A percentile compares a stretch with the other conserved stretches of the same genome.
Evolutionary conservation across 2,797 vertebrate species (phyloP).

Genomic region (Pseudochirops cupreus): DNA sequence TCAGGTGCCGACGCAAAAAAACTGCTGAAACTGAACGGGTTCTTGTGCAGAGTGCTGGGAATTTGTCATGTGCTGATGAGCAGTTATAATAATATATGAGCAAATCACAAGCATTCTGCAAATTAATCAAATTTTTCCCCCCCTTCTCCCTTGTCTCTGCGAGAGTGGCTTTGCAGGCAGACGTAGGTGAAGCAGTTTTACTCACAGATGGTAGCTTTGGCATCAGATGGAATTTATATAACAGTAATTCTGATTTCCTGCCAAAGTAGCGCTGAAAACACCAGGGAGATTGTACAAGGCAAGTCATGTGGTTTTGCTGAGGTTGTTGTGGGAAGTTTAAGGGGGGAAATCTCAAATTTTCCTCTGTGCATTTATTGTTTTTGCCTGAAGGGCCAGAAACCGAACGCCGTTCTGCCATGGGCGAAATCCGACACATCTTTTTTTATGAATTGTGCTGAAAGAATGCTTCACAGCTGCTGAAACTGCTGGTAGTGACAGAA

Average conservation of each 20-base stretch:
- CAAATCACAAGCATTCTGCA: slow-evolving; percentile 95
- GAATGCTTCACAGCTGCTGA: slow-evolving; percentile 85
- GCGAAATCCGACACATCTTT: slow-evolving; percentile 86
- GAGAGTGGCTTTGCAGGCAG: slow-evolving; percentile 91
- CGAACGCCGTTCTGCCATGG: slow-evolving; percentile 85
- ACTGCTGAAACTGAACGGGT: slow-evolving; percentile 93
- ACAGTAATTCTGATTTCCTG: slow-evolving; percentile 93
- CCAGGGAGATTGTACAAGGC: slow-evolving; percentile 89
- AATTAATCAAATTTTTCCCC: slow-evolving; percentile 92
- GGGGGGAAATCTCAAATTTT: slow-evolving; percentile 86
- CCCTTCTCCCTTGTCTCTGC: slow-evolving; percentile 87
- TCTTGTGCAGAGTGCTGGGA: slow-evolving; percentile 89
- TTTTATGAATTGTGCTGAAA: slow-evolving; percentile 84
- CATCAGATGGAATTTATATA: slow-evolving; percentile 96
- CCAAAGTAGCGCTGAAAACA: slow-evolving; percentile 91
- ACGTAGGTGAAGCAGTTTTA: slow-evolving; percentile 91
- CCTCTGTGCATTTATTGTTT: slow-evolving; percentile 86
- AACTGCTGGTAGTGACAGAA: slow-evolving; percentile 83
- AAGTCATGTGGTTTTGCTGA: slow-evolving; percentile 89
- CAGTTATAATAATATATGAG: slow-evolving; percentile 96
- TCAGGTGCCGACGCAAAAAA: slow-evolving; percentile 92
- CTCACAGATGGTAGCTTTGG: slow-evolving; percentile 94
- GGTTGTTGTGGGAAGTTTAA: slow-evolving; percentile 90
- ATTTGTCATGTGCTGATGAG: slow-evolving; percentile 95
- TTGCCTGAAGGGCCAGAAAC: slow-evolving; percentile 89